Conservation (phyloP, 2,888 invertebrate genomes). For the Papilio elwesi region DNA sequence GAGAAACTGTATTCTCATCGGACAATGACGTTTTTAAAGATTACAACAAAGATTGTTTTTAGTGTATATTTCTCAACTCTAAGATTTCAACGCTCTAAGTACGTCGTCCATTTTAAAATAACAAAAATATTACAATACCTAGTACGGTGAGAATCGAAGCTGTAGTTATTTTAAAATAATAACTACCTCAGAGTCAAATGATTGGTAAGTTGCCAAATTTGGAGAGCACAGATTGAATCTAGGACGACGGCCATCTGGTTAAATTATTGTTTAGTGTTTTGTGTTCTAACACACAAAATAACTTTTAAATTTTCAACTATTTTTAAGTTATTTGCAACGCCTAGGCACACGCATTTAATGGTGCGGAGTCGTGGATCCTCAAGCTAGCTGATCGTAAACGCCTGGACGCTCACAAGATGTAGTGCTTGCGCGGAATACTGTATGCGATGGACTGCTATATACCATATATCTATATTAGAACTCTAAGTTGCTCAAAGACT, state of each 20-base stretch:
- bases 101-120: not conserved
- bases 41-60: not conserved
- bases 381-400: too few species aligned
- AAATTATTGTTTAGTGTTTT: not conserved
- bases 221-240: not conserved
- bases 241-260: conserved; percentile 1
- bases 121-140: not conserved
- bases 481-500: too few species aligned
- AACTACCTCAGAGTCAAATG: not conserved
- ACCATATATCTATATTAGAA: too few species aligned
- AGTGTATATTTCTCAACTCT: not conserved
- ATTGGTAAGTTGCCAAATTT: not conserved
- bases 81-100: not conserved
- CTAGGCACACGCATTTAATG: too few species aligned
- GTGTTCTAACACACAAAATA: not conserved
- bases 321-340: too few species aligned
- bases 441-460: too few species aligned
- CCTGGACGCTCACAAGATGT: too few species aligned
- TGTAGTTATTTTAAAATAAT: not conserved
- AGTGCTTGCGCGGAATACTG: too few species aligned
- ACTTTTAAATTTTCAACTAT: too few species aligned
- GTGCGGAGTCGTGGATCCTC: too few species aligned
- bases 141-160: not conserved
- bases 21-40: conserved; percentile 55
- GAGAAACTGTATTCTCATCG: conserved; percentile 56